These are phyloP conservation scores for Brienomyrus longianalis DNA, from an alignment of 2,113 vertebrate genomes.

Conservation along the genomic window DNA sequence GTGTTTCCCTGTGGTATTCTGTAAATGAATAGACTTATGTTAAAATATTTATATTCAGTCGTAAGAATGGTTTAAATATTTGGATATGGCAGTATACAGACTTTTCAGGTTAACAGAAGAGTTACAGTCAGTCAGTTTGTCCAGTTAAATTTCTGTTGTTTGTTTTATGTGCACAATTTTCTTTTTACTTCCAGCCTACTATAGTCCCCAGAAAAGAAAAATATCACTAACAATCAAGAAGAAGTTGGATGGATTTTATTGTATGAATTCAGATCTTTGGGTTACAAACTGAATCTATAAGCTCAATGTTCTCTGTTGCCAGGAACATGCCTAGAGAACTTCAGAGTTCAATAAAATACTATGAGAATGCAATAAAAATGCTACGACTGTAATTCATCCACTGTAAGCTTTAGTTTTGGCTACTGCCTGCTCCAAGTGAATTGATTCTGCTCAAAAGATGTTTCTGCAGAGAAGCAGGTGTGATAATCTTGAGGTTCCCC, in stretches of 20 bases:
- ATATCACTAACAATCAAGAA: not conserved
- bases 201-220: not conserved
- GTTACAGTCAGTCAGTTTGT: not conserved
- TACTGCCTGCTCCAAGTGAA: conserved; percentile 50
- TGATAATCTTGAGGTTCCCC: not conserved
- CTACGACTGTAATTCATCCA: conserved; percentile 24
- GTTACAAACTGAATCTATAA: not conserved
- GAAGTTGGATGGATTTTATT: not conserved
- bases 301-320: not conserved
- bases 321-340: conserved; percentile 9
- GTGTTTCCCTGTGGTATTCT: not conserved
- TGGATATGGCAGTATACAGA: not conserved
- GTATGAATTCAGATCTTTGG: not conserved
- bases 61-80: not conserved
- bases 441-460: conserved; percentile 41
- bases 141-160: not conserved
- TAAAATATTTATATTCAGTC: not conserved
- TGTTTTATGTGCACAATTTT: not conserved
- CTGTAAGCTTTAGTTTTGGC: conserved; percentile 44
- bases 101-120: not conserved
- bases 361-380: conserved; percentile 23
- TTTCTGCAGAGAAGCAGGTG: not conserved
- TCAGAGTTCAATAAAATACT: conserved; percentile 17
- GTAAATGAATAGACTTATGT: not conserved
- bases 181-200: not conserved